phyloP scores from a whole-genome alignment of 2,797 vertebrate genomes.

The Cyprinodon diabolis region DNA sequence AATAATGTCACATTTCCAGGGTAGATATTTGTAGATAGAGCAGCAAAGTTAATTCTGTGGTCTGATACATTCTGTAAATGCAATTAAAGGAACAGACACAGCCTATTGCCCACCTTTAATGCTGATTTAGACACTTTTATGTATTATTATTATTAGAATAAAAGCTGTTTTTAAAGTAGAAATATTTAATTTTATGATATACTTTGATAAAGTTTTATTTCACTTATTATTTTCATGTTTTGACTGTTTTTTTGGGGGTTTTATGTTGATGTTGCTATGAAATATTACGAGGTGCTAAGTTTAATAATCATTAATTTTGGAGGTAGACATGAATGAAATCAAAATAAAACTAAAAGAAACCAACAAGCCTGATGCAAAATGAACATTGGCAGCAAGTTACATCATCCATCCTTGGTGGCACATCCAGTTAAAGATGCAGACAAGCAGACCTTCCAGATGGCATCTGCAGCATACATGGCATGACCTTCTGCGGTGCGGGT shows the following conservation, averaged over 20 bases:
- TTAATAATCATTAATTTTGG: background rate
- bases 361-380: background rate
- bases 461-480: conserved; percentile 77
- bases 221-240: background rate
- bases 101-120: no score
- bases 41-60: no score
- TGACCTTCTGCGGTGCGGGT: conserved; percentile 76
- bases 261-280: background rate
- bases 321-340: background rate
- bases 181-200: background rate
- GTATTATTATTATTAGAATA: background rate
- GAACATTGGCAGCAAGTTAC: conserved; percentile 29
- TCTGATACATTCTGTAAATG: no score
- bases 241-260: background rate
- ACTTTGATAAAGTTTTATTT: background rate
- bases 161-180: background rate
- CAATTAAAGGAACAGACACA: no score
- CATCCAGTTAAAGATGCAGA: conserved; percentile 41
- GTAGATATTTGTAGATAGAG: no score
- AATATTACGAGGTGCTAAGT: background rate
- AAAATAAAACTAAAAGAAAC: background rate
- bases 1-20: no score
- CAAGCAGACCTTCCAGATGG: conserved; percentile 71
- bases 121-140: no score
- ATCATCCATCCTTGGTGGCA: conserved; percentile 47